Percentiles rank a stretch among this genome's conserved stretches.
Evolutionary conservation across 2,797 vertebrate genomes (phyloP).

Genomic region (Girardinus metallicus): DNA sequence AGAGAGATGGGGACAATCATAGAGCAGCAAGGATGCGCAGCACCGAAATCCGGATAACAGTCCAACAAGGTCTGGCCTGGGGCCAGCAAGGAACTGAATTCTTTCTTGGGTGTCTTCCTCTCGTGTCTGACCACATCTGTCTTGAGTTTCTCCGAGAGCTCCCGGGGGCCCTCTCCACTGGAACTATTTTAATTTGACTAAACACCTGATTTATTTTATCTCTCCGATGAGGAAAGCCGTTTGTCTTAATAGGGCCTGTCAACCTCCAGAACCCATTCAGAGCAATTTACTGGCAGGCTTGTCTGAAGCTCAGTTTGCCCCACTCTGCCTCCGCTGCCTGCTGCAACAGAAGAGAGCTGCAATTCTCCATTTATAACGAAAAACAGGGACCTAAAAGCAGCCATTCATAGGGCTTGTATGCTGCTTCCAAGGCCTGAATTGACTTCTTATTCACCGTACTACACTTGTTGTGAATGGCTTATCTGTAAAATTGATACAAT

Average conservation of each 20-base stretch:
- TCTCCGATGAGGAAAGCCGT: constrained; percentile 98
- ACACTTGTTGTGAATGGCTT: constrained; percentile 97
- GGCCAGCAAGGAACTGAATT: constrained; percentile 79
- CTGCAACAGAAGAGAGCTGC: constrained; percentile 90
- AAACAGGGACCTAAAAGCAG: constrained; percentile 89
- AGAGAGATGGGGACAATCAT: constrained; percentile 13
- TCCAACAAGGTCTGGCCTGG: constrained; percentile 71
- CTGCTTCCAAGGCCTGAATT: constrained; percentile 94
- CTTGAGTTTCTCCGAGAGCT: constrained; percentile 95
- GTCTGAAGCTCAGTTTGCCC: constrained; percentile 74
- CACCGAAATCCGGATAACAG: constrained; percentile 58
- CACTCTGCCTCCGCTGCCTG: constrained; percentile 78
- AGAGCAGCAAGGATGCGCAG: constrained; percentile 48
- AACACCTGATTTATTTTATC: constrained; percentile 99
- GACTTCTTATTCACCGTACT: constrained; percentile 96
- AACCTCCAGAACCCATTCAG: constrained; percentile 96
- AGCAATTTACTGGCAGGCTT: constrained; percentile 95
- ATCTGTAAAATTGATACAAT: constrained; percentile 98
- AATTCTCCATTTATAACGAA: constrained; percentile 91
- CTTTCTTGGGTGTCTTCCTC: constrained; percentile 91
- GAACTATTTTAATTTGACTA: constrained; percentile 99
- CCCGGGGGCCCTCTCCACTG: constrained; percentile 96
- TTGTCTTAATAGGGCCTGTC: constrained; percentile 99
- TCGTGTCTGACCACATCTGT: constrained; percentile 96
- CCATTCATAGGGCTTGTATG: constrained; percentile 93